Conservation (phyloP, 1,140 invertebrate species). For the Caenorhabditis brenneri region DNA sequence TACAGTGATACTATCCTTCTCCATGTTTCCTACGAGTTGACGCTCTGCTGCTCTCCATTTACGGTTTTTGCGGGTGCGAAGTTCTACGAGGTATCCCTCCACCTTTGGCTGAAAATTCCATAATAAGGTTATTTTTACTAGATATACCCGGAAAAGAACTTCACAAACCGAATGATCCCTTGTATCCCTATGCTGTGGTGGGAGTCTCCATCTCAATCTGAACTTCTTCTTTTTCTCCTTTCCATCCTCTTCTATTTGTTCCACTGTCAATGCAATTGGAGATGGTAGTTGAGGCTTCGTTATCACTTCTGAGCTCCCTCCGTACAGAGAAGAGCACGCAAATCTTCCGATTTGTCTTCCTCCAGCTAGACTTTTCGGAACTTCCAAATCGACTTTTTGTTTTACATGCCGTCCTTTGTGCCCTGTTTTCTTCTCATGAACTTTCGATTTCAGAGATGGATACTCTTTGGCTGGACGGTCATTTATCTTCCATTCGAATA, state of each 20-base stretch:
- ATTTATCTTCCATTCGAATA: constrained; percentile 45
- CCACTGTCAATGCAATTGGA: constrained; percentile 27
- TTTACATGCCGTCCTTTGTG: constrained; percentile 27
- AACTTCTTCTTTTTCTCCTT: constrained; percentile 12
- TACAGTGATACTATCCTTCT: constrained; percentile 44
- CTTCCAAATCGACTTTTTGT: constrained; percentile 16
- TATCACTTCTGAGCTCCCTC: not conserved
- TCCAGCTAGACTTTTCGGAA: constrained; percentile 2
- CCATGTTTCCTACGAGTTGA: constrained; percentile 37
- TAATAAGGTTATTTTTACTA: not conserved
- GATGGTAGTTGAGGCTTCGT: constrained; percentile 8
- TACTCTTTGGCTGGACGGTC: constrained; percentile 37
- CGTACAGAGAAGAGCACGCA: constrained; percentile 20
- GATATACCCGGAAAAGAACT: too few relatives aligned
- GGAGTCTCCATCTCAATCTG: constrained; percentile 37
- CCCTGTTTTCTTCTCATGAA: constrained; percentile 38
- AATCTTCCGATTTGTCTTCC: constrained; percentile 32
- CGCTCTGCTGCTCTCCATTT: constrained; percentile 49
- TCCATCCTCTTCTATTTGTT: constrained; percentile 13
- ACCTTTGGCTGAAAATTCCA: constrained; percentile 32
- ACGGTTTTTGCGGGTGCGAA: constrained; percentile 34
- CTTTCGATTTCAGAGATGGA: constrained; percentile 44
- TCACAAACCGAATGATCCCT: constrained; percentile 39
- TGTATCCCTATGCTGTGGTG: constrained; percentile 28
- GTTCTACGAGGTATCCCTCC: constrained; percentile 38